Evolutionary conservation across 2,888 invertebrate genomes (phyloP), one percentile per base, ranked within the genome.

Genomic region (Ophion costatus): DNA sequence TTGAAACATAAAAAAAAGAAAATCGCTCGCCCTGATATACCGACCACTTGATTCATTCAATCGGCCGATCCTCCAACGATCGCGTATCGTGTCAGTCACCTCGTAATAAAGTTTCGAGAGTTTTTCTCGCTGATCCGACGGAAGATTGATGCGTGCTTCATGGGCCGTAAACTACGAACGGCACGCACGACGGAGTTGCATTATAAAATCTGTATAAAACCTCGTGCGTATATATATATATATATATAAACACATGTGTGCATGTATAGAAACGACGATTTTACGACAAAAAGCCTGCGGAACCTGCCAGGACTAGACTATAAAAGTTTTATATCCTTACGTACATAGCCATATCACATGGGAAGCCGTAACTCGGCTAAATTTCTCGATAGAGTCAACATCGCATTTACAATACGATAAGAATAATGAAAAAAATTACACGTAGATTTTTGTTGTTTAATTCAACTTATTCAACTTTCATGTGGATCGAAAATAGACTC

Each of bases 131-230:
- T n/a, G 67, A 45, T 69, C 69, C 45, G 10, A 38, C 42, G 51
- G 14, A 77, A 82, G 77, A 78, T 73, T 56, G 73, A 82, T 61
- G 67, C 33, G 59, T 76, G 77, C 67, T 78, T 82, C 73, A 66
- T 77, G 67, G 77, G 64, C 59, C 77, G 71, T 82, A 57, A 73
- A 82, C 29, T 22, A 78, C 45, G 61, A 73, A 57, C 67, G 67
- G 67, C 63, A 77, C 82, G 82, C 82, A 77, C 51, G 73, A 78
- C 67, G 56, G 66, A 77, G 77, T 29, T 71, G 82, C 20, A 81
- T 76, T 57, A 66, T 66, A 81, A 76, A 81, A 70, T 76, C 76
- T 29, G 56, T 77, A 59, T 59, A 67, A 61, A 45, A 64, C 64
- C 42, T 3, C 74, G 63, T 63, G 33, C 38, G 5, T 6, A 0